These are phyloP conservation scores for Leptopilina myrica DNA, from an alignment of 2,888 invertebrate species.

Conservation along the genomic window DNA sequence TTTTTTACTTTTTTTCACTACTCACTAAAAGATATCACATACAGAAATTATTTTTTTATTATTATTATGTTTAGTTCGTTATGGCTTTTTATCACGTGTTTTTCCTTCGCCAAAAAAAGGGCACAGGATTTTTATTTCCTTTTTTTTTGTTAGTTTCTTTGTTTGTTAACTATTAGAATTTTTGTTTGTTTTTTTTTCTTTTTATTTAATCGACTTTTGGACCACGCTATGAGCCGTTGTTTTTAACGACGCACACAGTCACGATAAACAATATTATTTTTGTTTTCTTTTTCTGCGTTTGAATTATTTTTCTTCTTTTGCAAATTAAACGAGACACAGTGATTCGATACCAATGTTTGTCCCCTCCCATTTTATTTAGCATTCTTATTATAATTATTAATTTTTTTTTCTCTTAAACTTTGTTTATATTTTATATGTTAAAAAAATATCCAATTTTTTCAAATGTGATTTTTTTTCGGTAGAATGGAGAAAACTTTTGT, in stretches of 20 bases:
- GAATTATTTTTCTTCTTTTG: no score
- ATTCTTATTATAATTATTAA: no score
- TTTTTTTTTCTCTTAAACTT: slow-evolving; percentile 1
- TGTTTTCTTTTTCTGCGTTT: no score
- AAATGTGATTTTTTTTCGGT: slow-evolving; percentile 2
- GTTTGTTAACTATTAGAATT: no score
- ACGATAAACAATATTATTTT: slow-evolving; percentile 51
- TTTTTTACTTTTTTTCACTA: slow-evolving; percentile 27
- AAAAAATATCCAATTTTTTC: slow-evolving; percentile 16
- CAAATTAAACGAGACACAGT: slow-evolving; percentile 49
- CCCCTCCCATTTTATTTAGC: slow-evolving; percentile 10
- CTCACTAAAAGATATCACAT: slow-evolving; percentile 32
- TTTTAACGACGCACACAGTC: slow-evolving; percentile 55
- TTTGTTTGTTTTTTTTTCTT: slow-evolving; percentile 7
- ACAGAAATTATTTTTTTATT: slow-evolving; percentile 19
- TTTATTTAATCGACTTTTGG: slow-evolving; percentile 49
- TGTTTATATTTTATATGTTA: background rate
- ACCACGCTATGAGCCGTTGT: slow-evolving; percentile 54
- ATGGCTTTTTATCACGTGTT: slow-evolving; percentile 38
- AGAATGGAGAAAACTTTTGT: background rate
- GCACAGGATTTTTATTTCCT: slow-evolving; percentile 22
- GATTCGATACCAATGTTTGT: slow-evolving; percentile 41
- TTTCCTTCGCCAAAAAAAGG: slow-evolving; percentile 28
- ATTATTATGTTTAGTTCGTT: slow-evolving; percentile 40
- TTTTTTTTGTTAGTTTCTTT: no score